A percentile compares a stretch with the other conserved stretches of the same genome.
phyloP scores from a whole-genome alignment of 2,888 invertebrate genomes.

The Melolontha melolontha region DNA sequence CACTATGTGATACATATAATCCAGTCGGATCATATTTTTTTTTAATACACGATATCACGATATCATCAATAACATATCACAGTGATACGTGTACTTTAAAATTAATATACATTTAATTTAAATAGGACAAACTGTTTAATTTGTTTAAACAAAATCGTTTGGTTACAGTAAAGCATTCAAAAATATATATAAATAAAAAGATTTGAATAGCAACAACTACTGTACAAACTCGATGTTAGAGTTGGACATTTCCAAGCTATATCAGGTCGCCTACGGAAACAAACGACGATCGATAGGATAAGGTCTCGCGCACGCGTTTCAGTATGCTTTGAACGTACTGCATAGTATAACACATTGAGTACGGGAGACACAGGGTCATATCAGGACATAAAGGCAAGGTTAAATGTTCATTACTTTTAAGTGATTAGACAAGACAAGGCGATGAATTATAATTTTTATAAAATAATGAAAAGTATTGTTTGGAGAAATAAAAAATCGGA shows the following conservation, averaged over 20 bases:
- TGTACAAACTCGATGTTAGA: neutral
- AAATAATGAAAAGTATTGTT: too few relatives aligned
- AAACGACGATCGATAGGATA: conserved; percentile 54
- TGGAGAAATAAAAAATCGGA: too few relatives aligned
- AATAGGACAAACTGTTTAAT: too few relatives aligned
- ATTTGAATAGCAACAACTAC: conserved; percentile 11
- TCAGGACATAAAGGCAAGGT: conserved; percentile 47
- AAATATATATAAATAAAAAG: neutral
- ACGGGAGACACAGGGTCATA: conserved; percentile 46
- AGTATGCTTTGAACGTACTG: conserved; percentile 8
- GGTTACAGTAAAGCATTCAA: neutral
- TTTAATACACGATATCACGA: too few relatives aligned
- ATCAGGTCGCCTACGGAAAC: conserved; percentile 50
- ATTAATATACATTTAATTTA: too few relatives aligned
- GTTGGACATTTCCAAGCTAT: conserved; percentile 28
- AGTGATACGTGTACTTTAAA: too few relatives aligned
- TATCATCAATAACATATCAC: too few relatives aligned
- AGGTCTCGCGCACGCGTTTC: conserved; percentile 47
- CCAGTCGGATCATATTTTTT: too few relatives aligned
- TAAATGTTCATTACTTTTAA: conserved; percentile 9
- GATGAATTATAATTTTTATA: too few relatives aligned
- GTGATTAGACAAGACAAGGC: neutral
- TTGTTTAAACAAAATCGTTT: too few relatives aligned
- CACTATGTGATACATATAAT: neutral
- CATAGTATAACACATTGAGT: neutral